These are phyloP conservation scores for Dexiosoma caninum DNA, from an alignment of 2,888 invertebrate species.

Conservation along the genomic window DNA sequence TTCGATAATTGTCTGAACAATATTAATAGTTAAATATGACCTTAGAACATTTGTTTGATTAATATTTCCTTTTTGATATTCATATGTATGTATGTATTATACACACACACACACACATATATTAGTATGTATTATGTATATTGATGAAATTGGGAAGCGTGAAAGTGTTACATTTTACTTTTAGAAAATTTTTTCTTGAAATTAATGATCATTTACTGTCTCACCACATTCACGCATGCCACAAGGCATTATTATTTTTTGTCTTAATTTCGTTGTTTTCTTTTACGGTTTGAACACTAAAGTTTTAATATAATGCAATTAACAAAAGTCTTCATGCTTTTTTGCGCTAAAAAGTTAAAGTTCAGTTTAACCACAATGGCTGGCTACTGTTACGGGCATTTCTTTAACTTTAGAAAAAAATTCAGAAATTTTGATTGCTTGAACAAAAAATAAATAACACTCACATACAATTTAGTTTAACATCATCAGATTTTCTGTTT, in stretches of 20 bases:
- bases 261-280: not conserved
- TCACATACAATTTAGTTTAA: conserved; percentile 49
- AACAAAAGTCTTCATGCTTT: conserved; percentile 36
- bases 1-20: not conserved
- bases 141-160: conserved; percentile 17
- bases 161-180: conserved; percentile 40
- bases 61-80: no score
- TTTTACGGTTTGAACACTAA: conserved; percentile 27
- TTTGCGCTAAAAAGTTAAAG: not conserved
- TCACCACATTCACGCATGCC: not conserved
- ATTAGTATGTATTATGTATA: no score
- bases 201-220: conserved; percentile 11
- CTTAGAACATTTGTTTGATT: not conserved
- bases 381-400: conserved; percentile 41
- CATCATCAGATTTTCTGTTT: conserved; percentile 43
- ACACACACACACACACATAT: no score
- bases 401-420: conserved; percentile 17
- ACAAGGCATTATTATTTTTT: not conserved
- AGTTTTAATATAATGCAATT: conserved; percentile 32
- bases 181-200: not conserved
- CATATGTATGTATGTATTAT: no score
- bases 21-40: not conserved
- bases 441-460: conserved; percentile 50
- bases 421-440: conserved; percentile 40
- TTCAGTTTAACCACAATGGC: conserved; percentile 40